Conservation (phyloP, 2,113 vertebrate genomes). For the Brachionichthys hirsutus region DNA sequence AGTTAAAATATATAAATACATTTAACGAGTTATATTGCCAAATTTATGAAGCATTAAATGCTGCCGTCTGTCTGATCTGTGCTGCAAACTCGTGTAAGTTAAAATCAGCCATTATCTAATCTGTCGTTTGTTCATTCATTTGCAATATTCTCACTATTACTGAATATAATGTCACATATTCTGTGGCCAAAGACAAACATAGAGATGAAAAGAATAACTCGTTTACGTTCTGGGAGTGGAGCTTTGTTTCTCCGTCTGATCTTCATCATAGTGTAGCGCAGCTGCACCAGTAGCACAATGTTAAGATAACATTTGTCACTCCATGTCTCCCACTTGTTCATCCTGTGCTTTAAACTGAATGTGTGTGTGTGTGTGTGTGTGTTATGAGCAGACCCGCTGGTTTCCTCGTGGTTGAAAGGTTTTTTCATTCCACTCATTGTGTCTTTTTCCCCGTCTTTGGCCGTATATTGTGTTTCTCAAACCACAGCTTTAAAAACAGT, state of each 20-base stretch:
- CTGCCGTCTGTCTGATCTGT: not conserved
- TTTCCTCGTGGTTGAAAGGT: conserved; percentile 55
- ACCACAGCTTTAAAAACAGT: conserved; percentile 20
- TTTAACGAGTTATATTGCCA: too few species aligned
- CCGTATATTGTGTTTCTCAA: conserved; percentile 31
- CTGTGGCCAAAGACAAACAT: not conserved
- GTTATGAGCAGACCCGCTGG: conserved; percentile 41
- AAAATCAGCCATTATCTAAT: not conserved
- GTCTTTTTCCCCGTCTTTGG: conserved; percentile 15
- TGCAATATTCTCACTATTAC: not conserved
- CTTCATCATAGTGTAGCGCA: not conserved
- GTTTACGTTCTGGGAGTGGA: not conserved
- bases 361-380: conserved; percentile 36
- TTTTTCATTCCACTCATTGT: conserved; percentile 56
- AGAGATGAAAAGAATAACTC: not conserved
- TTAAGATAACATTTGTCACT: conserved; percentile 18
- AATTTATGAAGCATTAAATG: too few species aligned
- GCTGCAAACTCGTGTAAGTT: not conserved
- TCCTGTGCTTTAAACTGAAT: conserved; percentile 57
- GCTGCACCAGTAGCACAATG: conserved; percentile 9
- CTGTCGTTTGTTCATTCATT: not conserved
- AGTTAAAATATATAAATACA: too few species aligned
- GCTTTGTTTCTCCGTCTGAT: not conserved
- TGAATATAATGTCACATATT: not conserved
- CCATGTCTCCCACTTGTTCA: conserved; percentile 32